A percentile compares a stretch with the other conserved stretches of the same genome.
phyloP scores from a whole-genome alignment of 2,113 vertebrate species.

The Sceloporus tristichus region DNA sequence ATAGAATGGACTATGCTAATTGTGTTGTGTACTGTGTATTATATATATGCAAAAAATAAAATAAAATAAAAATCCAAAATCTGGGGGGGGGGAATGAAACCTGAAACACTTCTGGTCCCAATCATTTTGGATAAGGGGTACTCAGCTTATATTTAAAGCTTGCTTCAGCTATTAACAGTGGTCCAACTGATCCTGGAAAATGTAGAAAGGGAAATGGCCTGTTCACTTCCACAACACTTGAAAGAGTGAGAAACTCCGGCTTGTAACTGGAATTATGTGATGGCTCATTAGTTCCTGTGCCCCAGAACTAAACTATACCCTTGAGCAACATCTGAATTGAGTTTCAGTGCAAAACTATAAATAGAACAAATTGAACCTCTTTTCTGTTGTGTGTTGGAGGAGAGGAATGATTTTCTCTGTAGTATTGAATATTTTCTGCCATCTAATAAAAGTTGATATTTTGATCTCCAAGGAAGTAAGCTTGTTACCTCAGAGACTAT shows the following conservation, averaged over 20 bases:
- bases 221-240: constrained; percentile 64
- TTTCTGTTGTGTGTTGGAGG: constrained; percentile 53
- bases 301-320: constrained; percentile 68
- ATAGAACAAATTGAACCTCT: constrained; percentile 64
- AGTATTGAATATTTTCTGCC: constrained; percentile 72
- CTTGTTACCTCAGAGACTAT: constrained; percentile 80
- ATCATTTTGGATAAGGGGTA: no score
- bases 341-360: constrained; percentile 62
- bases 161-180: constrained; percentile 49
- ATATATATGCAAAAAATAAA: no score
- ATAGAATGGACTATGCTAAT: no score
- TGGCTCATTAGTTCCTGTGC: constrained; percentile 64
- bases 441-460: constrained; percentile 71
- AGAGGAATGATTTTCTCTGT: constrained; percentile 67
- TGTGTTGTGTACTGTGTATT: no score
- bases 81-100: no score
- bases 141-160: constrained; percentile 31
- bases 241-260: constrained; percentile 62
- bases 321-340: constrained; percentile 69
- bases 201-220: constrained; percentile 66
- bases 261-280: constrained; percentile 57
- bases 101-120: no score
- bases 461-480: constrained; percentile 78
- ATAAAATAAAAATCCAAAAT: no score
- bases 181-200: constrained; percentile 66